Evolutionary conservation across 1,140 invertebrate species (phyloP), one percentile per base, ranked within the genome.

Genomic region (Drosophila ambigua): DNA sequence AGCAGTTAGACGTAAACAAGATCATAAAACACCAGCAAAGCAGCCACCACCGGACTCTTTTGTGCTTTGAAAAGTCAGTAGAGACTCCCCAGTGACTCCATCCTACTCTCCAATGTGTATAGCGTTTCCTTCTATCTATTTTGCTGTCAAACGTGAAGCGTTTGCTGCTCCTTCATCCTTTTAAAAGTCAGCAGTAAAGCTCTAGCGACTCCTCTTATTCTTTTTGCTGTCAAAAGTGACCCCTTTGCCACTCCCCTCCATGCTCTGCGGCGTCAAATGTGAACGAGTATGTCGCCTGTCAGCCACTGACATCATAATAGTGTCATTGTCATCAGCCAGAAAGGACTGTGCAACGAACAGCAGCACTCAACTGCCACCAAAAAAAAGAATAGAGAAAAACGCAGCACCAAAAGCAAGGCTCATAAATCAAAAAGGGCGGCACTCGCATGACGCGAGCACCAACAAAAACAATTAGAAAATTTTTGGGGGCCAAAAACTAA

Each of bases 401-500:
- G 24, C 49, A 48, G 41, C 23, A 7, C 46, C 39, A 51, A 60
- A 26, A 45, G 31, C 51, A 28, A n/a, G 31, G 52, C 35, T 48
- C 83, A 59, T 88, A 88, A 88, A 88, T 83, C 79, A 88, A 79
- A 81, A 69, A 67, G 51, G 11, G 11, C 35, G 31, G 67, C 59
- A 41, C 51, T 35, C 46, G 52, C 66, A 67, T 71, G 66, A 72
- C 63, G 44, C 63, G 44, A 77, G 69, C 74, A 66, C 80, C 63
- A 87, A 88, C 79, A 88, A 87, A 88, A 87, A 83, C 83, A 87
- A 87, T 87, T 88, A 87, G 83, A 87, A 84, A 79, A 31, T 31
- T 2, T 78, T 88, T 82, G 78, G 65, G 65, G 67, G 20, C 20
- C 82, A 88, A 87, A 87, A 87, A 87, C 82, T 87, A 85, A 68